Conservation (phyloP, 30 jellyfish, hydroid and myxozoan species). For the Calvadosia cruxmelitensis region DNA sequence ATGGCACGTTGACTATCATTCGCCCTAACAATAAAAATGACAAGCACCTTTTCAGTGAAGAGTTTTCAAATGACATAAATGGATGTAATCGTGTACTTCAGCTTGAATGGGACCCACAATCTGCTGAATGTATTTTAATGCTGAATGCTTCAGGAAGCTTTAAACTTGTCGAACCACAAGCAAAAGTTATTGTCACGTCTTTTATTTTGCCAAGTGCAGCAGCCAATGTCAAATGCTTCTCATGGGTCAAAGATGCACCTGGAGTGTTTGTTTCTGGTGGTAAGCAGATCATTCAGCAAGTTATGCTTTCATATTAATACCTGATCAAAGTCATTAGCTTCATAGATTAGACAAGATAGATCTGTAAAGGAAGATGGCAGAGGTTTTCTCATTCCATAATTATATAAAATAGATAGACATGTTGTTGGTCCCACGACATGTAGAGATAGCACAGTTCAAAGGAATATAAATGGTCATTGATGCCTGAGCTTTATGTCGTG, state of each 20-base stretch:
- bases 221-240: slow-evolving; percentile 40
- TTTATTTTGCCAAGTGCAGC: slow-evolving; percentile 59
- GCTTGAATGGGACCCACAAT: slow-evolving; percentile 59
- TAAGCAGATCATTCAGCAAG: slow-evolving; percentile 6
- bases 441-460: too few relatives aligned
- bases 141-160: slow-evolving; percentile 32
- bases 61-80: slow-evolving; percentile 21
- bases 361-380: too few relatives aligned
- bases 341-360: too few relatives aligned
- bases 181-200: slow-evolving; percentile 21
- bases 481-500: too few relatives aligned
- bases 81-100: slow-evolving; percentile 41
- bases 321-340: too few relatives aligned
- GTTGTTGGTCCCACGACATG: too few relatives aligned
- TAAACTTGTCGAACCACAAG: slow-evolving; percentile 41
- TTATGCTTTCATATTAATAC: too few relatives aligned
- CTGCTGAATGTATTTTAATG: slow-evolving; percentile 41
- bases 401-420: too few relatives aligned
- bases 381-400: too few relatives aligned
- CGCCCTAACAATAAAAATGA: slow-evolving; percentile 38
- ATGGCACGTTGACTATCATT: slow-evolving; percentile 46
- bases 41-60: slow-evolving; percentile 34
- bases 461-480: too few relatives aligned
- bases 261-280: slow-evolving; percentile 83
- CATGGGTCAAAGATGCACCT: slow-evolving; percentile 60